Conservation (phyloP, 2,888 invertebrate species). For the Boloria selene region DNA sequence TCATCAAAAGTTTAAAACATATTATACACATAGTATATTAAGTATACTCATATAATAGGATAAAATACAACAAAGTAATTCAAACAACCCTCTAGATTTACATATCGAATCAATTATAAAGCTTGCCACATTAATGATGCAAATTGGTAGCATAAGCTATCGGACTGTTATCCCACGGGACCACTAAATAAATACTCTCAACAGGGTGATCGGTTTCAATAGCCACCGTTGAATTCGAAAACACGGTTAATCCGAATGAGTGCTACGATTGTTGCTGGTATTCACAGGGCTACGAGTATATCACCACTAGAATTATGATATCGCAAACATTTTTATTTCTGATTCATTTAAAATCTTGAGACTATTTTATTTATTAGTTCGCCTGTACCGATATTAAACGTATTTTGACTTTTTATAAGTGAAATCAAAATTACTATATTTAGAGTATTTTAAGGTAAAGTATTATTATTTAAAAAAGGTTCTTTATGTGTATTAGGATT, state of each 20-base stretch:
- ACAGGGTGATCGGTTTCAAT: constrained; percentile 57
- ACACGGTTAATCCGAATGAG: constrained; percentile 45
- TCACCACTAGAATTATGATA: neutral
- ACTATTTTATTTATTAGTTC: too few relatives aligned
- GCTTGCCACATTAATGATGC: constrained; percentile 69
- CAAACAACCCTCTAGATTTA: constrained; percentile 51
- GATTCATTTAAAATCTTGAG: neutral
- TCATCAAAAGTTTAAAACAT: too few relatives aligned
- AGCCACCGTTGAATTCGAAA: constrained; percentile 50
- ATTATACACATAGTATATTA: neutral
- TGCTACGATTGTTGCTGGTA: constrained; percentile 31
- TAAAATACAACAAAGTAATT: constrained; percentile 2
- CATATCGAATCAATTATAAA: constrained; percentile 69
- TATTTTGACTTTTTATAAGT: too few relatives aligned
- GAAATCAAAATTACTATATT: too few relatives aligned
- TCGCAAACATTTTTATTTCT: neutral
- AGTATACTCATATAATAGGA: neutral
- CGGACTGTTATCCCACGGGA: constrained; percentile 60
- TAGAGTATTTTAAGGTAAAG: too few relatives aligned
- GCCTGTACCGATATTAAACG: too few relatives aligned
- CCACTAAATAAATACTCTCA: constrained; percentile 64
- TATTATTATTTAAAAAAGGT: too few relatives aligned
- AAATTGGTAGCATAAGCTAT: constrained; percentile 74
- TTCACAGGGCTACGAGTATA: constrained; percentile 8
- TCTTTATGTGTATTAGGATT: too few relatives aligned